Conservation (phyloP, 2,888 invertebrate genomes). For the Ectropis crepuscularia region DNA sequence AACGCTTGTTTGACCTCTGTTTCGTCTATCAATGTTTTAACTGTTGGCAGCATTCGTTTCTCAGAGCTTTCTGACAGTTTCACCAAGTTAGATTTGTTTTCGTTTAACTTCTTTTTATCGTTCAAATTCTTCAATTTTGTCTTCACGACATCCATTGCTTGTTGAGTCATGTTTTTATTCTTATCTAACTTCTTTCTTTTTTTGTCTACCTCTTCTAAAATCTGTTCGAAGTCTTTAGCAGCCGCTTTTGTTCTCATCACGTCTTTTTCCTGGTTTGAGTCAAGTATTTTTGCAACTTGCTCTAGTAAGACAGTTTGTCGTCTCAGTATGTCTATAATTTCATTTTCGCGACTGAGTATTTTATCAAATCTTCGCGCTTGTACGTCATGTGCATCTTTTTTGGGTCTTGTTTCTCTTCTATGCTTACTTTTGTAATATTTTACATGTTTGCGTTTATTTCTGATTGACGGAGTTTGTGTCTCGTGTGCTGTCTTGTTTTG, state of each 20-base stretch:
- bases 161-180: constrained; percentile 21
- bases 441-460: no score
- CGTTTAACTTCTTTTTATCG: background rate
- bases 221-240: constrained; percentile 41
- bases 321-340: constrained; percentile 22
- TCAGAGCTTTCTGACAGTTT: background rate
- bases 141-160: background rate
- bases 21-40: constrained; percentile 59
- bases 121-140: background rate
- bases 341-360: constrained; percentile 13
- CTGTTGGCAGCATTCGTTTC: constrained; percentile 38
- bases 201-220: constrained; percentile 24
- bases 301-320: constrained; percentile 43
- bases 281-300: constrained; percentile 39
- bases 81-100: background rate
- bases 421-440: no score
- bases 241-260: constrained; percentile 3
- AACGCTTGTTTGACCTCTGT: constrained; percentile 54
- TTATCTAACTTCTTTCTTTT: background rate
- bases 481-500: no score
- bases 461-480: no score
- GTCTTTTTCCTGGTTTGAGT: constrained; percentile 19
- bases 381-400: background rate
- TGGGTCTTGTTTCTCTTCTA: background rate
- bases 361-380: background rate